Evolutionary conservation across 2,888 invertebrate species (phyloP).

Genomic region (Neocrepidodera transversa): DNA sequence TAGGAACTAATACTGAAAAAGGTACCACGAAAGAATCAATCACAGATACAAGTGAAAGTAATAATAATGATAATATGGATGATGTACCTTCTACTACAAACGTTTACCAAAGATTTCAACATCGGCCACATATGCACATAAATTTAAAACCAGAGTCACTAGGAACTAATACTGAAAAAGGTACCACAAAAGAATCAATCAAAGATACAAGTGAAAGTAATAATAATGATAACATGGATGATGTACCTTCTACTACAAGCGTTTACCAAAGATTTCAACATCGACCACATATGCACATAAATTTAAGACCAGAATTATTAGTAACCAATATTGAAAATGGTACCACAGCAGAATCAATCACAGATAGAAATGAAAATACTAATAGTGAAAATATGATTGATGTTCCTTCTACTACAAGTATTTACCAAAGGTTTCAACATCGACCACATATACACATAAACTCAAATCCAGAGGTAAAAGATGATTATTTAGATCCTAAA

Average conservation of each 20-base stretch:
- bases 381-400: neutral
- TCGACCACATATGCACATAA: neutral
- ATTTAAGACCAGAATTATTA: neutral
- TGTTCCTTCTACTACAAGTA: neutral
- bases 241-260: neutral
- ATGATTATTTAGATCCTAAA: too few species aligned
- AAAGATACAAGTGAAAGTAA: neutral
- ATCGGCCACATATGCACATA: neutral
- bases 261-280: neutral
- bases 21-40: neutral
- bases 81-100: neutral
- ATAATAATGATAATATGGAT: neutral
- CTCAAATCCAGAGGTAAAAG: neutral
- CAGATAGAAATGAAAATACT: neutral
- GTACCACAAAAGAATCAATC: neutral
- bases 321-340: neutral
- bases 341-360: neutral
- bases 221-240: neutral
- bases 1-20: neutral
- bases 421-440: slow-evolving; percentile 3
- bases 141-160: too few species aligned
- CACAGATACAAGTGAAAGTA: neutral
- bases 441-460: neutral
- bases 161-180: too few species aligned
- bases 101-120: slow-evolving; percentile 3